Conservation (phyloP, 2,888 invertebrate species). For the Hypolimnas misippus region DNA sequence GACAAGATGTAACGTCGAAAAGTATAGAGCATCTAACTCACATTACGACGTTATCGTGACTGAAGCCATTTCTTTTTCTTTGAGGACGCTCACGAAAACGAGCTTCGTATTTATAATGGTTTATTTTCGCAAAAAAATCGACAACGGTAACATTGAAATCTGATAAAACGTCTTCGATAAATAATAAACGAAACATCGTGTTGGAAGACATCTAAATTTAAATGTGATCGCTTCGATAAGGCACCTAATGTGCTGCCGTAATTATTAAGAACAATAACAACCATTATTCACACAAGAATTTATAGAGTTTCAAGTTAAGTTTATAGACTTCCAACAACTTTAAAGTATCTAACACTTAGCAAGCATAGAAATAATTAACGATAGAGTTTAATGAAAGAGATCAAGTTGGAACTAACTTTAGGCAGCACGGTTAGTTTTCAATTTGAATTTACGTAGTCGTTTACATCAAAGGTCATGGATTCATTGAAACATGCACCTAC, state of each 20-base stretch:
- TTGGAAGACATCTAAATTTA: conserved; percentile 45
- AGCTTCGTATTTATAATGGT: conserved; percentile 66
- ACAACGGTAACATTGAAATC: conserved; percentile 51
- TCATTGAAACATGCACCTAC: too few species aligned
- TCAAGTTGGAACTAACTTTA: neutral
- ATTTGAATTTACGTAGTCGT: too few species aligned
- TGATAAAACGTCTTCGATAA: conserved; percentile 63
- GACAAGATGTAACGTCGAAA: conserved; percentile 70
- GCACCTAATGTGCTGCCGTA: conserved; percentile 18
- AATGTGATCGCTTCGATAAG: conserved; percentile 41
- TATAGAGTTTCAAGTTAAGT: neutral
- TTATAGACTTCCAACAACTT: neutral
- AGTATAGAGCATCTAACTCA: conserved; percentile 67
- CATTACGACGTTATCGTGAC: conserved; percentile 73
- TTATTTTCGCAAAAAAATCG: conserved; percentile 60
- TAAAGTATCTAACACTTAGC: neutral
- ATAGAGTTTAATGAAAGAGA: neutral
- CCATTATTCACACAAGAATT: conserved; percentile 3
- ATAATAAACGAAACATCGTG: conserved; percentile 54
- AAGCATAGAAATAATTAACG: neutral
- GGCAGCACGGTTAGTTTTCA: neutral
- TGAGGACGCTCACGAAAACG: conserved; percentile 73
- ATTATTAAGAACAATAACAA: conserved; percentile 14
- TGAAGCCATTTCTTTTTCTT: conserved; percentile 68
- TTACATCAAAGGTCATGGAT: too few species aligned